These are phyloP conservation scores for Notocelia uddmanniana DNA, from an alignment of 2,888 invertebrate species.

Conservation along the genomic window DNA sequence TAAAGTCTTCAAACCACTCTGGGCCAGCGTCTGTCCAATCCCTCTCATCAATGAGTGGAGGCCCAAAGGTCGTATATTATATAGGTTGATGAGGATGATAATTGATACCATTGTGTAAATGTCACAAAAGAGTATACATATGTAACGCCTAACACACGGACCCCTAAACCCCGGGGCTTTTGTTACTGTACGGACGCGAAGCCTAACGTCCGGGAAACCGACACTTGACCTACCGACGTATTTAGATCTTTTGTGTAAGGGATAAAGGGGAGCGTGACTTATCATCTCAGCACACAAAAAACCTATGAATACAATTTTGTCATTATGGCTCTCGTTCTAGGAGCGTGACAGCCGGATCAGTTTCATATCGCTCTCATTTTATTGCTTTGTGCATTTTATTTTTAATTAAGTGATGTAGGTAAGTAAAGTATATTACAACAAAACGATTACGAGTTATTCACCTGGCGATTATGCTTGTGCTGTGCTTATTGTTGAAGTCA, in stretches of 20 bases:
- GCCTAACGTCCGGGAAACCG: constrained; percentile 79
- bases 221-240: constrained; percentile 82
- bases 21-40: too few species aligned
- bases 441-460: too few species aligned
- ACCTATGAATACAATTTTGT: constrained; percentile 67
- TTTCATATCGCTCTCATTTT: constrained; percentile 26
- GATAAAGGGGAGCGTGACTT: constrained; percentile 79
- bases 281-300: constrained; percentile 69
- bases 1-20: too few species aligned
- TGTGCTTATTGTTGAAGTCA: too few species aligned
- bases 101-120: background rate
- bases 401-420: background rate
- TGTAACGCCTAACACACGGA: constrained; percentile 10
- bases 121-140: background rate
- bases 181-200: constrained; percentile 65
- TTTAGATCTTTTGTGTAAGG: constrained; percentile 79
- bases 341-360: constrained; percentile 34
- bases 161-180: constrained; percentile 57
- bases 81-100: too few species aligned
- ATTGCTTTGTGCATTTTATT: background rate
- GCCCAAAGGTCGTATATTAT: too few species aligned
- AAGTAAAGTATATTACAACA: background rate
- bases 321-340: constrained; percentile 55
- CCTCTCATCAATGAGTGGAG: too few species aligned
- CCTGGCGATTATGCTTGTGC: too few species aligned